These are phyloP conservation scores for Pachycephala philippinensis DNA, from an alignment of 2,113 vertebrate genomes.

Conservation along the genomic window DNA sequence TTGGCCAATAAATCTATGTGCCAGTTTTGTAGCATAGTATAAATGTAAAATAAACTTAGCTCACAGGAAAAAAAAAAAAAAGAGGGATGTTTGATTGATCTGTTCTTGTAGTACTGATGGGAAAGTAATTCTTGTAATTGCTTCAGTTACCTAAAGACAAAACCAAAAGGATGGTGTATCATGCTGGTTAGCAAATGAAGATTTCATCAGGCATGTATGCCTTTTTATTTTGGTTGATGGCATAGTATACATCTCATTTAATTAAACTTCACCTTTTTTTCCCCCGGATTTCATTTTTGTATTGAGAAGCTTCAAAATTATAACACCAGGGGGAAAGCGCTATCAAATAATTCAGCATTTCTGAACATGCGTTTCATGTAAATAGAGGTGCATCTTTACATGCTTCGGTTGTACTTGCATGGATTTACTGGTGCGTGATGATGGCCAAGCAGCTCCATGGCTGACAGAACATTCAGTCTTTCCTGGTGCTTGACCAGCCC, in stretches of 20 bases:
- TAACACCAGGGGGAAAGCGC: neutral
- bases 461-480: neutral
- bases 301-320: neutral
- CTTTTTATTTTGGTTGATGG: neutral
- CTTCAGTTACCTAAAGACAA: neutral
- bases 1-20: neutral
- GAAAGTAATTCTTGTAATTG: neutral
- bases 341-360: neutral
- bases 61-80: neutral
- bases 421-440: fast-evolving
- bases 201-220: neutral
- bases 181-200: neutral
- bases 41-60: neutral
- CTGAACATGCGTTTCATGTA: neutral
- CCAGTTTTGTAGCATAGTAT: neutral
- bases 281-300: neutral
- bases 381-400: neutral
- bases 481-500: neutral
- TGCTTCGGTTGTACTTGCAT: neutral
- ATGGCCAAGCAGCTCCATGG: neutral
- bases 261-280: neutral
- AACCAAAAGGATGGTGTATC: neutral
- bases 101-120: neutral
- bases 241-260: neutral
- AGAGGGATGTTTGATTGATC: neutral